Conservation (phyloP, 2,888 invertebrate genomes). For the Empis stercorea region DNA sequence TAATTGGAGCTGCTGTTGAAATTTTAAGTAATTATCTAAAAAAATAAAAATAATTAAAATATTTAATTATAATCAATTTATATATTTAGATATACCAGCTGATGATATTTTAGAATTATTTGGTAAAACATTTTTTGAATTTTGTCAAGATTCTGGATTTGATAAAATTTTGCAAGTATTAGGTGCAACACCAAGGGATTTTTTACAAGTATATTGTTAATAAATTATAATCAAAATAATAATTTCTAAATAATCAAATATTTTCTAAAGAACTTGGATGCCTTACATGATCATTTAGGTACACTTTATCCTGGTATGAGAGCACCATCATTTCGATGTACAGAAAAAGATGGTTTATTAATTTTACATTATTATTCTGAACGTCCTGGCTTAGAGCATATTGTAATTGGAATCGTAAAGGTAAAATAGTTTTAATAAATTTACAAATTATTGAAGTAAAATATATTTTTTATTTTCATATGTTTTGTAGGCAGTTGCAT, state of each 20-base stretch:
- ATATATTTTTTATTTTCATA: no score
- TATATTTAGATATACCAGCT: slow-evolving; percentile 69
- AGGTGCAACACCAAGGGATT: slow-evolving; percentile 89
- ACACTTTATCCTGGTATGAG: slow-evolving; percentile 91
- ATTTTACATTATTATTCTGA: slow-evolving; percentile 94
- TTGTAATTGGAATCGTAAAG: slow-evolving; percentile 95
- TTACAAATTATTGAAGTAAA: no score
- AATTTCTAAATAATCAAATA: no score
- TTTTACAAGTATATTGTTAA: slow-evolving; percentile 61
- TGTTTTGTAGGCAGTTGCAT: slow-evolving; percentile 71
- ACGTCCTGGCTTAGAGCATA: slow-evolving; percentile 83
- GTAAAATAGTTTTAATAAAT: slow-evolving; percentile 36
- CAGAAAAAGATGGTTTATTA: slow-evolving; percentile 82
- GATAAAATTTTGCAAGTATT: slow-evolving; percentile 89
- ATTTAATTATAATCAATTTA: neutral
- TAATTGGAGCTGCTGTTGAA: slow-evolving; percentile 84
- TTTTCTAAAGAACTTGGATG: slow-evolving; percentile 71
- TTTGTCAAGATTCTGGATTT: slow-evolving; percentile 94
- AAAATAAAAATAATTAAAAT: neutral
- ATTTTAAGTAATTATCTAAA: slow-evolving; percentile 68
- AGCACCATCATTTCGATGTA: slow-evolving; percentile 91
- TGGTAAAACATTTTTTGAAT: slow-evolving; percentile 91
- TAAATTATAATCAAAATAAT: no score
- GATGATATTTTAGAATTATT: slow-evolving; percentile 80
- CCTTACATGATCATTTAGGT: slow-evolving; percentile 86